phyloP scores from a whole-genome alignment of 2,888 invertebrate genomes.

The Morpho deidamia region DNA sequence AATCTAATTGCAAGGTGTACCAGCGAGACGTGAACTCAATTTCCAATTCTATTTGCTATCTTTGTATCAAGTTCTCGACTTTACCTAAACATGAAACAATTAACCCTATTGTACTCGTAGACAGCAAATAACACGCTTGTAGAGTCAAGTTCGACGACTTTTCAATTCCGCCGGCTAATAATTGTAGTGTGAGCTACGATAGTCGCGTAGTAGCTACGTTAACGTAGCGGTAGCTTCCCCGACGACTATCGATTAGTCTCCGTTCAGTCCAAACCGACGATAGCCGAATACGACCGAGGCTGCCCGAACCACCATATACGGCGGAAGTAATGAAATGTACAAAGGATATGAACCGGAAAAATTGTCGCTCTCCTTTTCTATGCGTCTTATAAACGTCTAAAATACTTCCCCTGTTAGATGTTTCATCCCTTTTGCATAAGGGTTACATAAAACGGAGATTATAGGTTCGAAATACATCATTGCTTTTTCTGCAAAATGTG shows the following conservation, averaged over 20 bases:
- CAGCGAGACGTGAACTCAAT: slow-evolving; percentile 31
- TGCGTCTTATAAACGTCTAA: slow-evolving; percentile 57
- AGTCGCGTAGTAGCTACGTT: slow-evolving; percentile 58
- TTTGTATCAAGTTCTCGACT: slow-evolving; percentile 33
- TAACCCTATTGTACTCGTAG: slow-evolving; percentile 30
- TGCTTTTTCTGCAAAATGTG: neutral
- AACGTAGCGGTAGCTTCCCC: slow-evolving; percentile 47
- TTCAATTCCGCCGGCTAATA: slow-evolving; percentile 40
- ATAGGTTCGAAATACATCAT: neutral
- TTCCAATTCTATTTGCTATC: slow-evolving; percentile 30
- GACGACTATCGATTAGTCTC: slow-evolving; percentile 67
- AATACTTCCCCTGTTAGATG: slow-evolving; percentile 55
- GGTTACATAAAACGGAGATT: slow-evolving; percentile 16
- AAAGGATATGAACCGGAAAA: slow-evolving; percentile 76
- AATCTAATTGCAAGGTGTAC: slow-evolving; percentile 23
- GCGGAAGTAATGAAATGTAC: slow-evolving; percentile 77
- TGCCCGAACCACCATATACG: slow-evolving; percentile 57
- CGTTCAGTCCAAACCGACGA: slow-evolving; percentile 45
- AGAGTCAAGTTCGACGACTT: slow-evolving; percentile 46
- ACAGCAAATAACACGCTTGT: slow-evolving; percentile 32
- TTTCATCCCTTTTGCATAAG: slow-evolving; percentile 38
- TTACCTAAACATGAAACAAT: slow-evolving; percentile 33
- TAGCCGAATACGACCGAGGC: slow-evolving; percentile 44
- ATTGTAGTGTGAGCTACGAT: slow-evolving; percentile 60
- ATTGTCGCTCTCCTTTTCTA: slow-evolving; percentile 71